phyloP scores from a whole-genome alignment of 2,797 vertebrate genomes.

The Mormyrus proboscirostris region DNA sequence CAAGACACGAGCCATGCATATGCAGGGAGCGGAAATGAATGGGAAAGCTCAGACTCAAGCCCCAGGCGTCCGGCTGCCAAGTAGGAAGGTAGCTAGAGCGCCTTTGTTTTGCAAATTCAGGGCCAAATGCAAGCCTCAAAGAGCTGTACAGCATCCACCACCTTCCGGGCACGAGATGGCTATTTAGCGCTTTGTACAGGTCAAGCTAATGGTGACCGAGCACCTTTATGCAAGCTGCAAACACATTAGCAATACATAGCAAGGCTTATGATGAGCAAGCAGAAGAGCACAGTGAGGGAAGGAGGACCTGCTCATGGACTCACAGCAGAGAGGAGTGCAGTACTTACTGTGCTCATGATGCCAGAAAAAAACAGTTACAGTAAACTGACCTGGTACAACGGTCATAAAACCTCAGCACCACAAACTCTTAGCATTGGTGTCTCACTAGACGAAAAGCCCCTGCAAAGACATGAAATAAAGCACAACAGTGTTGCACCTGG shows the following conservation, averaged over 20 bases:
- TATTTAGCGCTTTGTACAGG: background rate
- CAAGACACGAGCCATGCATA: background rate
- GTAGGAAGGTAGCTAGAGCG: background rate
- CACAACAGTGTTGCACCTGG: background rate
- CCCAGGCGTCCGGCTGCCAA: background rate
- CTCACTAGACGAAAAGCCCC: background rate
- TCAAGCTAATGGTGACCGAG: background rate
- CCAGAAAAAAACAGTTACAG: background rate
- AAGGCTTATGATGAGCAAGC: background rate
- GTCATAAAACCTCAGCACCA: background rate
- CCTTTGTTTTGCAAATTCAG: background rate
- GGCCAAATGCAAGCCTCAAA: background rate
- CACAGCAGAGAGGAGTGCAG: background rate
- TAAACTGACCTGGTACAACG: background rate
- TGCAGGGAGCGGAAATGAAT: background rate
- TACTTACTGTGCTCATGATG: slow-evolving; percentile 7
- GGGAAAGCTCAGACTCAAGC: background rate
- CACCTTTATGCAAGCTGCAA: background rate
- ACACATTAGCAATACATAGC: background rate
- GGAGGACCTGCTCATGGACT: background rate
- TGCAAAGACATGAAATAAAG: background rate
- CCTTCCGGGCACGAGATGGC: background rate
- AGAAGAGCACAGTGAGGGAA: background rate
- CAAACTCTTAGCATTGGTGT: background rate
- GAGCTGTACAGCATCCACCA: background rate